phyloP scores from a whole-genome alignment of 1,140 invertebrate genomes.

The Macrobrachium rosenbergii region DNA sequence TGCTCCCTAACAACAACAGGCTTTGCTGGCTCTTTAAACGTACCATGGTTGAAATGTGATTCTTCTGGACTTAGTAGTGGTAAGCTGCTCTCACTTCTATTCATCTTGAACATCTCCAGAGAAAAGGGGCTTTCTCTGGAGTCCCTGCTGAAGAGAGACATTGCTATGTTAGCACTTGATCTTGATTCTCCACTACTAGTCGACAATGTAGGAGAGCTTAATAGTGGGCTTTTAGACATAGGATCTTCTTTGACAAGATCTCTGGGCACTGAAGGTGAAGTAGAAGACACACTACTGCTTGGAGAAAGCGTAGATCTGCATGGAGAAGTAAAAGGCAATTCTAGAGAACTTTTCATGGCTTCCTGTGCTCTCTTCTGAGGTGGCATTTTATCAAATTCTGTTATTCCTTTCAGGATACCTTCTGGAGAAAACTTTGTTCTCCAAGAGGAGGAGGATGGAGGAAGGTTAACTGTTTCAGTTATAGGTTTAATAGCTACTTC shows the following conservation, averaged over 20 bases:
- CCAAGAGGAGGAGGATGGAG: constrained; percentile 44
- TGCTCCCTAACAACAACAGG: constrained; percentile 28
- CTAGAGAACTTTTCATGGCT: constrained; percentile 37
- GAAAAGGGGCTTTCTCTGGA: constrained; percentile 48
- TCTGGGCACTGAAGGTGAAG: constrained; percentile 43
- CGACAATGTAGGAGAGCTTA: constrained; percentile 51
- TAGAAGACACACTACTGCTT: constrained; percentile 56
- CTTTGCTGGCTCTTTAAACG: constrained; percentile 46
- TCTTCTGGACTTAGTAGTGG: constrained; percentile 58
- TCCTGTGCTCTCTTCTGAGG: constrained; percentile 44
- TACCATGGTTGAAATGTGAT: constrained; percentile 46
- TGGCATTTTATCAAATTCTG: constrained; percentile 46
- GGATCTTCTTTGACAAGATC: constrained; percentile 46
- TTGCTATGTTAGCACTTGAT: constrained; percentile 42
- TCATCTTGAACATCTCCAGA: constrained; percentile 55
- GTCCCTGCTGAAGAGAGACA: constrained; percentile 40
- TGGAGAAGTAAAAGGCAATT: constrained; percentile 40
- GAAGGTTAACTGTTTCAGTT: constrained; percentile 49
- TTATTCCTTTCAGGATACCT: constrained; percentile 38
- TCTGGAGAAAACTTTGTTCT: constrained; percentile 47
- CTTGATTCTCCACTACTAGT: constrained; percentile 58
- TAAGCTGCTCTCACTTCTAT: constrained; percentile 58
- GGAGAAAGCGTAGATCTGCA: constrained; percentile 41
- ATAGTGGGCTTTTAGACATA: constrained; percentile 39
- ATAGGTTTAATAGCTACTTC: constrained; percentile 55